Evolutionary conservation across 2,888 invertebrate genomes (phyloP).

Genomic region (Patella caerulea): DNA sequence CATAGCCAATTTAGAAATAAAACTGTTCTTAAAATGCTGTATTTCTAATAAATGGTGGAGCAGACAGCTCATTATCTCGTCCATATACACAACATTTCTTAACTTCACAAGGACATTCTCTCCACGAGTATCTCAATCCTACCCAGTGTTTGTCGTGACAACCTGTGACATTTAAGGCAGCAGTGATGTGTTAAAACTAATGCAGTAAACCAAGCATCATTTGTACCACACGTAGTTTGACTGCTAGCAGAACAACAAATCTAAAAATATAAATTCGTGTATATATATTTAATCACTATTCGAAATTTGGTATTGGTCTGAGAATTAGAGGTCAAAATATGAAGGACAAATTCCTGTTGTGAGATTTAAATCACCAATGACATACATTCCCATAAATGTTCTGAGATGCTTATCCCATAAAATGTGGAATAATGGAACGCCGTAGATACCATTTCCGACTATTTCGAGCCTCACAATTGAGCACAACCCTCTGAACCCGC

Average conservation of each 20-base stretch:
- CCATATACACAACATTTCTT: slow-evolving; percentile 37
- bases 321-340: too few species aligned
- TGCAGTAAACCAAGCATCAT: slow-evolving; percentile 19
- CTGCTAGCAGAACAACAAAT: slow-evolving; percentile 36
- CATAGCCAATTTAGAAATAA: too few species aligned
- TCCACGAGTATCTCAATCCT: slow-evolving; percentile 41
- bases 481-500: too few species aligned
- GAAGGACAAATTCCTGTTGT: too few species aligned
- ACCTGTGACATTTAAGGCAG: slow-evolving; percentile 17
- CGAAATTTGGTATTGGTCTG: too few species aligned
- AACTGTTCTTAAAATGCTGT: background rate
- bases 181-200: slow-evolving; percentile 23
- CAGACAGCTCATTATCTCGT: slow-evolving; percentile 35
- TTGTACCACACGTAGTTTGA: background rate
- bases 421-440: too few species aligned
- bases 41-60: slow-evolving; percentile 24
- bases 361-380: too few species aligned
- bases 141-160: slow-evolving; percentile 20
- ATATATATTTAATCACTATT: too few species aligned
- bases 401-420: too few species aligned
- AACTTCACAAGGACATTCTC: slow-evolving; percentile 37
- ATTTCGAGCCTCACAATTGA: too few species aligned
- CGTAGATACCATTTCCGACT: too few species aligned
- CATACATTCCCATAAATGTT: too few species aligned
- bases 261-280: slow-evolving; percentile 23